Conservation (phyloP, 2,113 vertebrate species). For the Calyptommatus sinebrachiatus region DNA sequence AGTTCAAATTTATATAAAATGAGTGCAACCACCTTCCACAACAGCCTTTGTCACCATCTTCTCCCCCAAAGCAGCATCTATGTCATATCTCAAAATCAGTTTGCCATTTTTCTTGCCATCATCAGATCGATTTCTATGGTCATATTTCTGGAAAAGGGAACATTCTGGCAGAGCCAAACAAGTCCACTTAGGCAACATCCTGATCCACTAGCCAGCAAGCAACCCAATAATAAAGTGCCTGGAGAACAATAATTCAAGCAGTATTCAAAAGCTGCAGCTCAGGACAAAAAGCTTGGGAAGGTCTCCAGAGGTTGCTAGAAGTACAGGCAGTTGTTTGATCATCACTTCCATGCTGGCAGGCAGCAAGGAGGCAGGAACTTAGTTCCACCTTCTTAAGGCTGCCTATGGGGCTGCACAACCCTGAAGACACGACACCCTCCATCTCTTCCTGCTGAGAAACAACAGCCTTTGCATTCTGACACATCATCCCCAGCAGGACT, state of each 20-base stretch:
- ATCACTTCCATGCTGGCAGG: neutral
- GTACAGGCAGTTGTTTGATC: conserved; percentile 3
- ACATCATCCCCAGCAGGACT: conserved; percentile 16
- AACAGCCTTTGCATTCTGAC: conserved; percentile 19
- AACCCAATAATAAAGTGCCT: neutral
- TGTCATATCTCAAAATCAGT: neutral
- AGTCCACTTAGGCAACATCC: neutral
- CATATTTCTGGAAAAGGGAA: neutral
- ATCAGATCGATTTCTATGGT: neutral
- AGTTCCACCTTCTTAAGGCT: neutral
- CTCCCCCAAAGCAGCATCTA: neutral
- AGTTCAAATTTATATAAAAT: neutral
- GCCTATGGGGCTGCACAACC: neutral
- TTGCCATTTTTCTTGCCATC: neutral
- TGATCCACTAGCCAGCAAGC: neutral
- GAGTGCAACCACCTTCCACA: neutral
- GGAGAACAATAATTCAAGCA: neutral
- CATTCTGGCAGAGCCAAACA: too few species aligned
- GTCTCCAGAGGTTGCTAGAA: neutral
- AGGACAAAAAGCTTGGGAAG: neutral
- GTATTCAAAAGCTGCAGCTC: neutral
- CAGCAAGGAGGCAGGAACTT: neutral
- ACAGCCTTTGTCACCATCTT: neutral
- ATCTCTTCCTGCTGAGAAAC: conserved; percentile 13
- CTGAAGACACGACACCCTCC: neutral